phyloP scores from a whole-genome alignment of 2,888 invertebrate genomes.

The Drosophila austrosaltans region DNA sequence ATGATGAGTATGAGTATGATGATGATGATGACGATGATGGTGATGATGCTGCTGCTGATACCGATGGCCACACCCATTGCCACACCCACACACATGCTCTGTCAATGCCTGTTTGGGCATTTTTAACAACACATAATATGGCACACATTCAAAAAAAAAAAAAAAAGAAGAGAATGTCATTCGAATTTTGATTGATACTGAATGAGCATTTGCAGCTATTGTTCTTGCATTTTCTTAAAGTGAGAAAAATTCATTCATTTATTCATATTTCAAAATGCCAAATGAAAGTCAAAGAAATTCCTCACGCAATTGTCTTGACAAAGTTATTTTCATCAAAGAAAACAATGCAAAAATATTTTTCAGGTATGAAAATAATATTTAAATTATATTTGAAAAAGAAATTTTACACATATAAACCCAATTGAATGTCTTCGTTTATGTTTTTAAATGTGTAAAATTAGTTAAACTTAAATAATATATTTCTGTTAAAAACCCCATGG shows the following conservation, averaged over 20 bases:
- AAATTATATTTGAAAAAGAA: background rate
- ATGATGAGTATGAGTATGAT: conserved; percentile 27
- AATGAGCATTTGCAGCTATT: background rate
- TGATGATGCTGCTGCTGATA: conserved; percentile 32
- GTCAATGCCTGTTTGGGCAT: conserved; percentile 62
- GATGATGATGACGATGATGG: conserved; percentile 28
- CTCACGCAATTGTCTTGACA: background rate
- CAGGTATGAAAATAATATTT: background rate
- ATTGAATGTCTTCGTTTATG: too few species aligned
- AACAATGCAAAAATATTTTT: background rate
- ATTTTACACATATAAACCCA: too few species aligned
- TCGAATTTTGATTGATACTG: conserved; percentile 3
- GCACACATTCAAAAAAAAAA: conserved; percentile 31
- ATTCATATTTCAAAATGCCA: background rate
- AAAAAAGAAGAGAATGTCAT: background rate
- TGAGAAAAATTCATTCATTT: background rate
- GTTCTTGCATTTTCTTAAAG: conserved; percentile 12
- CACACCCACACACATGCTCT: conserved; percentile 20
- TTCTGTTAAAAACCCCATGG: too few species aligned
- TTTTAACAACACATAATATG: conserved; percentile 72
- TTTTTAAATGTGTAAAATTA: too few species aligned
- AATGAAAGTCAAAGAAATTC: background rate
- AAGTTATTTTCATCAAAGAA: background rate
- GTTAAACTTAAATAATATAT: too few species aligned
- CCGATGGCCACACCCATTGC: conserved; percentile 33